Evolutionary conservation across 2,797 vertebrate species (phyloP).

Genomic region (Margarornis squamiger): DNA sequence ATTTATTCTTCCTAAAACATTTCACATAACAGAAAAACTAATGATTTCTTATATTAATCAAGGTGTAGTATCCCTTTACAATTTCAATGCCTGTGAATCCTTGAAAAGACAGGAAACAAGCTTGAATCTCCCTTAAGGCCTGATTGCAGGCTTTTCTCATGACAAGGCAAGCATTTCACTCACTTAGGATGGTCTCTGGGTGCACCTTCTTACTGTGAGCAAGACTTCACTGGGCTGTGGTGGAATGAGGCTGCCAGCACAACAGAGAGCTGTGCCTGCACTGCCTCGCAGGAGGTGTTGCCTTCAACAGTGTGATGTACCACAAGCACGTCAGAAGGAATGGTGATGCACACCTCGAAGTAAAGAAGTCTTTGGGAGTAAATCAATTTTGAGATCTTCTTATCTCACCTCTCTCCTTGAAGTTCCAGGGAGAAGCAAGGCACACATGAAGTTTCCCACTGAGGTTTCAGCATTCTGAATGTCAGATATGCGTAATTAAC

Average conservation of each 20-base stretch:
- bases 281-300: neutral
- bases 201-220: neutral
- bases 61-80: fast-evolving
- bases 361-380: neutral
- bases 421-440: neutral
- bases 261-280: fast-evolving
- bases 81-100: neutral
- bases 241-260: neutral
- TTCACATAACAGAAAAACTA: neutral
- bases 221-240: neutral
- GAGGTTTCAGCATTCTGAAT: neutral
- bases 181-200: neutral
- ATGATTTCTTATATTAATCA: neutral
- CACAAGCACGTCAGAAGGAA: neutral
- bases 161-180: neutral
- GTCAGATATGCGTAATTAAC: neutral
- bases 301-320: too few species aligned
- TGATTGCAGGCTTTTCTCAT: neutral
- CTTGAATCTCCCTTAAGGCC: neutral
- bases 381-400: neutral
- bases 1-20: neutral
- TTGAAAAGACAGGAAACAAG: neutral
- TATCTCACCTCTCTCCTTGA: neutral
- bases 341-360: neutral
- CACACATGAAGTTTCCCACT: neutral